Evolutionary conservation across 2,797 vertebrate genomes (phyloP).

Genomic region (Sciaenops ocellatus): DNA sequence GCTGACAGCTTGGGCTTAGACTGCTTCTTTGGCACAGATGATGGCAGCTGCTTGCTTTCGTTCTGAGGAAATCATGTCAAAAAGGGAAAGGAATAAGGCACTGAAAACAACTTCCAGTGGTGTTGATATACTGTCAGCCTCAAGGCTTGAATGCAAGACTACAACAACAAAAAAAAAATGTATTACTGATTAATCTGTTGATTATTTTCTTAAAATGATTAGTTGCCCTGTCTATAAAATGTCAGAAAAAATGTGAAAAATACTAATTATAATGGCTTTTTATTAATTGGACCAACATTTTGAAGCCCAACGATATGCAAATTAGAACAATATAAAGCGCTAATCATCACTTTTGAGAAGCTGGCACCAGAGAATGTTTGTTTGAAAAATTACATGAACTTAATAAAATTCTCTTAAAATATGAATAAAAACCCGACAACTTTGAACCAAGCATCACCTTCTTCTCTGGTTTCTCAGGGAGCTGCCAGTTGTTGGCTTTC

Average conservation of each 20-base stretch:
- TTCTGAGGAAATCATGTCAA: conserved; percentile 77
- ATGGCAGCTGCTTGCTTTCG: conserved; percentile 94
- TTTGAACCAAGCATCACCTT: conserved; percentile 86
- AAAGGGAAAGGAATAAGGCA: conserved; percentile 15
- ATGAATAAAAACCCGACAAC: no score
- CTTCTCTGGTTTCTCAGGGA: conserved; percentile 89
- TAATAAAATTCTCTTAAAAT: no score
- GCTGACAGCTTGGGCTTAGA: conserved; percentile 91
- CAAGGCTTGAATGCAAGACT: not conserved
- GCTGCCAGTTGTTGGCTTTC: conserved; percentile 96
- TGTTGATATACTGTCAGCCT: not conserved
- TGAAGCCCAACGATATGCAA: no score
- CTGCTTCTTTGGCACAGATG: conserved; percentile 95
- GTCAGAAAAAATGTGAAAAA: not conserved
- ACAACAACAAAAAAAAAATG: not conserved
- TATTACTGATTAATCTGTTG: not conserved
- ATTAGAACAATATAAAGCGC: not conserved
- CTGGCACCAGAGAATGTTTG: not conserved
- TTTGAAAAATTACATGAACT: no score
- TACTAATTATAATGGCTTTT: not conserved
- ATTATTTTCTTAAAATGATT: not conserved
- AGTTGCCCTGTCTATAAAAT: not conserved
- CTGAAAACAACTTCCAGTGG: conserved; percentile 1
- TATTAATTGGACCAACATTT: no score
- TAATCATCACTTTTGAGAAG: not conserved